Conservation (phyloP, 2,113 vertebrate genomes). For the Cichladusa arquata region DNA sequence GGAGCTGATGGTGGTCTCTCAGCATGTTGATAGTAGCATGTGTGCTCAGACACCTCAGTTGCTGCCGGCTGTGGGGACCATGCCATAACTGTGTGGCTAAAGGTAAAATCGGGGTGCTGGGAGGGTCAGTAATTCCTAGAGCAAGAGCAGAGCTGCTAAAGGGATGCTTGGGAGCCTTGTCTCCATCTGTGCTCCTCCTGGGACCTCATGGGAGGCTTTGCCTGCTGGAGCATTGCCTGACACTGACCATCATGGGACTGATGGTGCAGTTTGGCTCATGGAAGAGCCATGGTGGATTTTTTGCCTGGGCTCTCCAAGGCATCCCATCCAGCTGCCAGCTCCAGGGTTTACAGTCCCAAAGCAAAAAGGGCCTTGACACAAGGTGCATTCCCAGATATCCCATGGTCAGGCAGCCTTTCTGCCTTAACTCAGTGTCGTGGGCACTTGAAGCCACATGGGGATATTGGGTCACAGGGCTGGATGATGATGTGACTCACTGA, state of each 20-base stretch:
- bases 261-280: not conserved
- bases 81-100: not conserved
- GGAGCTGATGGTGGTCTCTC: not conserved
- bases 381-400: not conserved
- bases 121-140: not conserved
- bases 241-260: not conserved
- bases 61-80: not conserved
- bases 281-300: not conserved
- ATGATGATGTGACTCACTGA: not conserved
- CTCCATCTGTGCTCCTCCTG: not conserved
- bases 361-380: not conserved
- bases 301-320: not conserved
- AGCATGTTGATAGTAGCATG: not conserved
- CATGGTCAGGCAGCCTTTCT: not conserved
- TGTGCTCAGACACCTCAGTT: fast-evolving
- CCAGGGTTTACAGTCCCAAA: not conserved
- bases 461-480: not conserved
- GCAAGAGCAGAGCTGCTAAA: not conserved
- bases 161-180: not conserved
- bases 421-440: fast-evolving
- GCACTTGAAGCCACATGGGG: fast-evolving
- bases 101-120: not conserved
- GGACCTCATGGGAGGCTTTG: not conserved
- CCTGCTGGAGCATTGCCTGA: not conserved
- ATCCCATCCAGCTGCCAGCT: not conserved